phyloP scores from a whole-genome alignment of 2,797 vertebrate species.

The Tragelaphus eurycerus region DNA sequence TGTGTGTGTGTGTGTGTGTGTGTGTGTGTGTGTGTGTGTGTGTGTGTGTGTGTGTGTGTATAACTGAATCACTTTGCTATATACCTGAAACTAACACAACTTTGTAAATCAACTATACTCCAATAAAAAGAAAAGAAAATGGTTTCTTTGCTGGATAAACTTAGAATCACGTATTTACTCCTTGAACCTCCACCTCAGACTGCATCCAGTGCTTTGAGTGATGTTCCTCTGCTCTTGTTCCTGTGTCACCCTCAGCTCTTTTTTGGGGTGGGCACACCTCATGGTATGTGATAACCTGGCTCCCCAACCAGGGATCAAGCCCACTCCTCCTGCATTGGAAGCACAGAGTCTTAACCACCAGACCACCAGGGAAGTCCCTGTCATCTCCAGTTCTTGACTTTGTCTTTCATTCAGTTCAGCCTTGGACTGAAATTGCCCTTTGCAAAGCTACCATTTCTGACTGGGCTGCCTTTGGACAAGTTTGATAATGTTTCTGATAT shows the following conservation, averaged over 20 bases:
- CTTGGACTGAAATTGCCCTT: not conserved
- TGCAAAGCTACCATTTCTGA: not conserved
- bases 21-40: not conserved
- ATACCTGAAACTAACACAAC: not conserved
- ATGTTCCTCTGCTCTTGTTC: not conserved
- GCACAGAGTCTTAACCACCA: not conserved
- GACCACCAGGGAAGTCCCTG: not conserved
- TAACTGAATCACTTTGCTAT: not conserved
- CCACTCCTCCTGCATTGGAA: not conserved
- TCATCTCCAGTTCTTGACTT: not conserved
- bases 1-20: not conserved
- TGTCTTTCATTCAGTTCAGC: not conserved
- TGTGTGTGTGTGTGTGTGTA: not conserved
- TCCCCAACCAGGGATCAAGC: not conserved
- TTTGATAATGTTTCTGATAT: not conserved
- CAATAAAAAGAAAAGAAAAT: not conserved
- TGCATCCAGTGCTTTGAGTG: not conserved
- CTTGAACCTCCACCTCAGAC: not conserved
- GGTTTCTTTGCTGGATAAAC: not conserved
- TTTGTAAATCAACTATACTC: not conserved
- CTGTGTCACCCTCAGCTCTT: not conserved
- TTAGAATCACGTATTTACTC: rapidly evolving
- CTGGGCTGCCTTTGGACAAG: not conserved
- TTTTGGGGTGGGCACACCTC: not conserved
- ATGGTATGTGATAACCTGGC: not conserved